phyloP scores from a whole-genome alignment of 1,140 invertebrate species.

The Platorchestia sp. region DNA sequence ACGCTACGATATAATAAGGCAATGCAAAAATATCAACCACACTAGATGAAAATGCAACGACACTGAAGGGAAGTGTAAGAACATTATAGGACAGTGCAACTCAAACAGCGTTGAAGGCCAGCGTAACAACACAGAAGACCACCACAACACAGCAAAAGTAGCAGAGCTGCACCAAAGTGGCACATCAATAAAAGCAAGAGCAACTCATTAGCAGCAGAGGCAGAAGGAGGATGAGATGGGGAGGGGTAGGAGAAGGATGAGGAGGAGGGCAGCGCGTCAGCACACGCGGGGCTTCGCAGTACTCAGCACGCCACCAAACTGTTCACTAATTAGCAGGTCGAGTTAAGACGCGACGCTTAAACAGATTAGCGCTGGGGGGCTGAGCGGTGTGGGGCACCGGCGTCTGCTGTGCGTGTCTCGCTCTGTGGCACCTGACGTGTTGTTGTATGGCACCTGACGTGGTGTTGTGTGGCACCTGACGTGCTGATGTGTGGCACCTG shows the following conservation, averaged over 20 bases:
- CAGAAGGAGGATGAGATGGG: background rate
- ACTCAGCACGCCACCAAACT: constrained; percentile 7
- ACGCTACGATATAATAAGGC: no score
- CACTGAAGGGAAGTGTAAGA: no score
- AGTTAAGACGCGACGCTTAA: background rate
- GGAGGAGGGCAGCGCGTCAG: background rate
- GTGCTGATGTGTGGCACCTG: no score
- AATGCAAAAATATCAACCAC: no score
- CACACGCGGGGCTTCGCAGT: background rate
- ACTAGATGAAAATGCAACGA: no score
- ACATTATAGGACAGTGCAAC: no score
- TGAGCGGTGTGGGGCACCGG: background rate
- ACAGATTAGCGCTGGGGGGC: background rate
- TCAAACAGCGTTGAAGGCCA: no score
- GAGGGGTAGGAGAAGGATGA: background rate
- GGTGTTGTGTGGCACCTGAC: no score
- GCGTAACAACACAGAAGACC: no score
- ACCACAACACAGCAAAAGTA: background rate
- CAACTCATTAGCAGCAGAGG: background rate
- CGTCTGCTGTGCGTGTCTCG: no score
- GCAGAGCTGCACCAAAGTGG: background rate
- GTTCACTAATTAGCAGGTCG: constrained; percentile 6
- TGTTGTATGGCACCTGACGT: no score
- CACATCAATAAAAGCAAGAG: background rate
- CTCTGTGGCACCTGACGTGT: no score